Percentiles rank a stretch among this genome's conserved stretches.
These are phyloP conservation scores for Colaptes auratus DNA, from an alignment of 2,113 vertebrate genomes.

Conservation along the genomic window DNA sequence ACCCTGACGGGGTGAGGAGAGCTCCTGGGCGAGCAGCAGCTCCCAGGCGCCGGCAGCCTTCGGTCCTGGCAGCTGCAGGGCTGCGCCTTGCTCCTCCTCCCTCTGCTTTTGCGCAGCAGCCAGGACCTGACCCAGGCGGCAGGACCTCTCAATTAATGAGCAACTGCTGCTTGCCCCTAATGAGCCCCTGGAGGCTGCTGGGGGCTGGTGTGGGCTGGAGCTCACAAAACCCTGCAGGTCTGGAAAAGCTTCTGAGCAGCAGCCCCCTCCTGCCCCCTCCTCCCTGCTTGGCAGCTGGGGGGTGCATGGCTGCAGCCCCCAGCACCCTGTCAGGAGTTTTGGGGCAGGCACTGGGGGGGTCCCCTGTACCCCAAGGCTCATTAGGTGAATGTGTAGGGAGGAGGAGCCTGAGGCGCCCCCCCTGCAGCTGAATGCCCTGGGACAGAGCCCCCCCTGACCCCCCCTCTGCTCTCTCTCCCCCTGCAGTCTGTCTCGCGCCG, in stretches of 20 bases:
- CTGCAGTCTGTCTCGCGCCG: constrained; percentile 79
- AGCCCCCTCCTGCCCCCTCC: rapidly evolving
- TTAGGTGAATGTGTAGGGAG: not conserved
- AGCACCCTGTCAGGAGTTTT: rapidly evolving
- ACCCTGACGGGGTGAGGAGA: rapidly evolving
- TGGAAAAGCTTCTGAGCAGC: not conserved
- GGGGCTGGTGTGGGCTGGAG: not conserved
- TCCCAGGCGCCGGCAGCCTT: rapidly evolving
- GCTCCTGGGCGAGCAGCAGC: not conserved
- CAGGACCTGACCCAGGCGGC: not conserved
- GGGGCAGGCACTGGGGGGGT: rapidly evolving
- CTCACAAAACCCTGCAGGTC: not conserved
- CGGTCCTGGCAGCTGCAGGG: rapidly evolving
- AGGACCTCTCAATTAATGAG: not conserved
- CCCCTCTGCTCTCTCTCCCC: not conserved
- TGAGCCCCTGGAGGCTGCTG: not conserved
- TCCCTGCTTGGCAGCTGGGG: not conserved
- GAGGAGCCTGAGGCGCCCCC: not conserved
- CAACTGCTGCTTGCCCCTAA: not conserved
- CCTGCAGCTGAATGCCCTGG: no score
- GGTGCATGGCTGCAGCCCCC: not conserved
- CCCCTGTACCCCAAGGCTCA: rapidly evolving
- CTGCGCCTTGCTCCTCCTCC: not conserved
- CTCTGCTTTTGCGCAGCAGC: not conserved
- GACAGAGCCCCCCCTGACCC: rapidly evolving